Percentiles rank a stretch among this genome's conserved stretches.
Conservation (phyloP, 1,140 invertebrate species). For the Steinernema feltiae region DNA sequence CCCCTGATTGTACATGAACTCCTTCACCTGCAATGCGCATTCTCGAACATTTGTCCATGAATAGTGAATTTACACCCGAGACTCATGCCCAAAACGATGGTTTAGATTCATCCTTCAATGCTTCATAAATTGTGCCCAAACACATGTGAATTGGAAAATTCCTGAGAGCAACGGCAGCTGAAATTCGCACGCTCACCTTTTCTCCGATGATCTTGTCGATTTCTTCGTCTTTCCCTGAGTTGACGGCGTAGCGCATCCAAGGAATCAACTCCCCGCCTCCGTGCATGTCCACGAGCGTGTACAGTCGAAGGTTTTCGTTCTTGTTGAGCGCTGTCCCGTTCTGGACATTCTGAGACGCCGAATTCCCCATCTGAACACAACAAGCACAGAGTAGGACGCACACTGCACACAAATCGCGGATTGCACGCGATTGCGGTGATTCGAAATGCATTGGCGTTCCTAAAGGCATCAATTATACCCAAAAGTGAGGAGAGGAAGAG, state of each 20-base stretch:
- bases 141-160: no score
- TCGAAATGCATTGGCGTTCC: no score
- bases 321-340: neutral
- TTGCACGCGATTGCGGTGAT: no score
- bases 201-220: conserved; percentile 48
- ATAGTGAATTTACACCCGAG: no score
- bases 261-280: conserved; percentile 59
- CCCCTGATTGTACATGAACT: conserved; percentile 31
- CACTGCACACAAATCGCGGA: no score
- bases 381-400: no score
- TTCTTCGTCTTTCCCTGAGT: conserved; percentile 51
- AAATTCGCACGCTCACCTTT: conserved; percentile 35
- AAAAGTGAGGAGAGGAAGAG: no score
- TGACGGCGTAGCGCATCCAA: conserved; percentile 53
- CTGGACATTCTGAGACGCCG: neutral
- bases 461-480: no score
- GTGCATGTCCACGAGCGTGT: conserved; percentile 36
- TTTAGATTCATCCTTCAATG: neutral
- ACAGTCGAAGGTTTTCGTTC: neutral
- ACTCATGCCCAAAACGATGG: no score
- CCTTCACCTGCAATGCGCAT: conserved; percentile 67
- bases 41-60: no score
- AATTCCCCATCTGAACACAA: neutral
- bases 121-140: no score
- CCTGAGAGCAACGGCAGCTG: no score